Percentiles rank a stretch among this genome's conserved stretches.
Evolutionary conservation across 2,113 vertebrate species (phyloP).

Genomic region (Monopterus albus): DNA sequence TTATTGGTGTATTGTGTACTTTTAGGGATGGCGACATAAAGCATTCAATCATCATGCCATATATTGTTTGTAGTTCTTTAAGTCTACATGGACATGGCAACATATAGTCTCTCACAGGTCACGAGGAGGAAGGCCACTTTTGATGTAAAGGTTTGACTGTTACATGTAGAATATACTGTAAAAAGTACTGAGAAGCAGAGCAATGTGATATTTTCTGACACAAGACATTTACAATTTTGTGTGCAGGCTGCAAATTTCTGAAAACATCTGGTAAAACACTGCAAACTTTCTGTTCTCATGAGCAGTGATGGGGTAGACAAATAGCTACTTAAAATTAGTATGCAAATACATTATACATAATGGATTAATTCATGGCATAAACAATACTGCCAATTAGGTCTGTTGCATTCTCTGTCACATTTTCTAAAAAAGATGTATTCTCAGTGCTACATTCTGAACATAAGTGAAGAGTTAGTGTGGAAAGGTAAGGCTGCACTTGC

Average conservation of each 20-base stretch:
- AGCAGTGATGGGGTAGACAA: neutral
- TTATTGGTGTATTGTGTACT: neutral
- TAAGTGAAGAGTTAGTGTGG: neutral
- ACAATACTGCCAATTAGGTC: neutral
- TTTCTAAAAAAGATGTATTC: neutral
- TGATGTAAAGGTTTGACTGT: too few relatives aligned
- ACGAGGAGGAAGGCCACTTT: too few relatives aligned
- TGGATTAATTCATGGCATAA: neutral
- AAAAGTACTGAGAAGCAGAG: too few relatives aligned
- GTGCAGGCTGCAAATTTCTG: neutral
- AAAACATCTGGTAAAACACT: neutral
- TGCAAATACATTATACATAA: neutral
- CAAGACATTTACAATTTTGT: too few relatives aligned
- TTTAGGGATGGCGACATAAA: neutral
- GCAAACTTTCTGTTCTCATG: neutral
- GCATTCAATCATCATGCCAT: too few relatives aligned
- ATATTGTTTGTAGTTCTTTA: too few relatives aligned
- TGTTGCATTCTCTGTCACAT: neutral
- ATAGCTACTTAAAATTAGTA: neutral
- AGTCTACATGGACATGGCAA: too few relatives aligned
- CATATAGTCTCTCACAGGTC: too few relatives aligned
- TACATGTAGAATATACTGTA: too few relatives aligned
- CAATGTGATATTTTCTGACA: too few relatives aligned
- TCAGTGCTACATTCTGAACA: neutral
- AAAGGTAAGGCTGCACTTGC: slow-evolving; percentile 38